Evolutionary conservation across 2,888 invertebrate genomes (phyloP).

Genomic region (Calameuta idolon): DNA sequence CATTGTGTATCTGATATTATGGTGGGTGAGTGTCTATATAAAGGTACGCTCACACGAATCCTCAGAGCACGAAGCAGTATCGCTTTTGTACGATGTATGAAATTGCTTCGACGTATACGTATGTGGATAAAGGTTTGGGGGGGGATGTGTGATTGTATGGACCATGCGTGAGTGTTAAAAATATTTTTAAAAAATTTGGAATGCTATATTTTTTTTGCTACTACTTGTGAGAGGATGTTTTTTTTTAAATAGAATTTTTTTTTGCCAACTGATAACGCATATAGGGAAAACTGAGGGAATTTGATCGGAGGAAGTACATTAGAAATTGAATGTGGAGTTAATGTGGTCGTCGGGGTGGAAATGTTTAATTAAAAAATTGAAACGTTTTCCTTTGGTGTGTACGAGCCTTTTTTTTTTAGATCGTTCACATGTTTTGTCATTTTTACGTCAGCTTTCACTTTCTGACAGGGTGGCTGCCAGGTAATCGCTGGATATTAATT

Average conservation of each 20-base stretch:
- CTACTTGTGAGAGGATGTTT: neutral
- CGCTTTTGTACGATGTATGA: neutral
- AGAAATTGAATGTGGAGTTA: neutral
- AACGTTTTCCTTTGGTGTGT: neutral
- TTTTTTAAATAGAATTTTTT: neutral
- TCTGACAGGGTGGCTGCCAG: neutral
- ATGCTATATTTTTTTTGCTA: neutral
- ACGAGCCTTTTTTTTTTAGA: neutral
- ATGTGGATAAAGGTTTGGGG: neutral
- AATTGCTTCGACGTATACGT: neutral
- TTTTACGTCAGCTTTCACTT: neutral
- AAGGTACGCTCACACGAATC: neutral
- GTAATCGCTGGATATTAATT: neutral
- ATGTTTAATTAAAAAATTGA: neutral
- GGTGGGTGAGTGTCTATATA: neutral
- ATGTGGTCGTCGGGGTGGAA: neutral
- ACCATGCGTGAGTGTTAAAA: neutral
- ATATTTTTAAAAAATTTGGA: neutral
- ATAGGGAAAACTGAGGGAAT: neutral
- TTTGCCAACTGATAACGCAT: accelerated
- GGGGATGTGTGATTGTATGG: neutral
- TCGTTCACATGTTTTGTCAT: neutral
- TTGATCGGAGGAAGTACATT: no score
- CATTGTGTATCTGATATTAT: neutral
- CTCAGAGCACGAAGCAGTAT: neutral